Evolutionary conservation across 2,113 vertebrate species (phyloP), one percentile per base, ranked within the genome.

Genomic region (Campylorhamphus procurvoides): DNA sequence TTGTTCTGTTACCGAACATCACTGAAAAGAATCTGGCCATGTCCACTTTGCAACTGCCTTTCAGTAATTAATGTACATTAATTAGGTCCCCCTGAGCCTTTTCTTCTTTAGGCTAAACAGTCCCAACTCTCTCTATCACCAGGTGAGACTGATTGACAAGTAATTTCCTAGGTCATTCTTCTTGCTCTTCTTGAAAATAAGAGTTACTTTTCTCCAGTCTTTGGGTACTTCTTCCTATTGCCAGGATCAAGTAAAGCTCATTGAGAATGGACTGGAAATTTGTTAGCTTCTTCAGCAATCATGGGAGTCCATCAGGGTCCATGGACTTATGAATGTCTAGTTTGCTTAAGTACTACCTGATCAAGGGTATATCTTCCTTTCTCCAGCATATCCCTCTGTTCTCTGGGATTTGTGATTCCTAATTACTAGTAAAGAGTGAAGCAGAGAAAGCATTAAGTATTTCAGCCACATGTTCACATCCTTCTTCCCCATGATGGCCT

Each of bases 291-390:
- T 35, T 85, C 31, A 19, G 16, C 39, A 52, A 22, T n/a, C 1
- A 0, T 18, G 29, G 35, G 37, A 87, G 6, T 24, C 7, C 14
- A 20, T 13, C 16, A 46, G 29, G 22, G 14, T 3, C 5, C 3
- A 12, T 5, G 7, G 15, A 15, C 8, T 47, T 76, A 49, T 0
- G 4, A 52, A 24, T 25, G 14, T n/a, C 7, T 29, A 53, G 13
- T 56, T 90, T 31, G 13, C 9, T 42, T 33, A 82, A 60, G 17
- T 29, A 69, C 60, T 69, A 17, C 25, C 63, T 49, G 29, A 76
- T 3, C 12, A 66, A n/a, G 10, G 13, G 2, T 24, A 25, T 40
- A 40, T 18, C n/a, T 75, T 82, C 28, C 18, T 75, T 46, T 7
- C 17, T 50, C 15, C 60, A 50, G 22, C 3, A 5, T 42, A 72